Percentiles rank a stretch among this genome's conserved stretches.
Evolutionary conservation across 2,888 invertebrate species (phyloP).

Genomic region (Plebejus melissa): DNA sequence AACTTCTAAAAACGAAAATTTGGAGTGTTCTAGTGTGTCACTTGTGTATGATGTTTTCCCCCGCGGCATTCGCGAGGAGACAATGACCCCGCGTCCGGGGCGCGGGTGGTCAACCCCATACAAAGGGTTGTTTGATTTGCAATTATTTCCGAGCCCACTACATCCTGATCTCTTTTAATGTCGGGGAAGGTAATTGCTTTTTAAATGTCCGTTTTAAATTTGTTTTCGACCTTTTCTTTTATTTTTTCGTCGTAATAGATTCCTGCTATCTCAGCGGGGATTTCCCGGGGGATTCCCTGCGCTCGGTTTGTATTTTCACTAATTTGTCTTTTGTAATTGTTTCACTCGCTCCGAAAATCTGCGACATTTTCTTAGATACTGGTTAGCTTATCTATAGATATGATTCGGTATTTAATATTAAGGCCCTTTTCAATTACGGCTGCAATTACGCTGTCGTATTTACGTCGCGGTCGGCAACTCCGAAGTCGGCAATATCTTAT

Average conservation of each 20-base stretch:
- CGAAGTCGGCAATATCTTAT: conserved; percentile 2
- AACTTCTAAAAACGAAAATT: background rate
- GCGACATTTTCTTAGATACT: background rate
- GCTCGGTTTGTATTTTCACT: conserved; percentile 10
- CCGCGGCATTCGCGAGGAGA: conserved; percentile 31
- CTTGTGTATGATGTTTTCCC: background rate
- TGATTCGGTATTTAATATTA: background rate
- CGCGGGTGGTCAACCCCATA: conserved; percentile 43
- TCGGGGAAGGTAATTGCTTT: conserved; percentile 26
- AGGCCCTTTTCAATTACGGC: background rate
- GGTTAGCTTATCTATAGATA: background rate
- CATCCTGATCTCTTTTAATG: conserved; percentile 26
- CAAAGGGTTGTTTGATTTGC: conserved; percentile 39
- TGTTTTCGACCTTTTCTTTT: conserved; percentile 20
- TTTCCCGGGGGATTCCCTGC: conserved; percentile 1
- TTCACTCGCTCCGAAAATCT: background rate
- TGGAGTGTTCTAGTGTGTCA: background rate
- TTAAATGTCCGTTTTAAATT: conserved; percentile 27
- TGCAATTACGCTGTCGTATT: background rate
- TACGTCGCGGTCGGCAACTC: conserved; percentile 6
- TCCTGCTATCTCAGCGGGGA: conserved; percentile 6
- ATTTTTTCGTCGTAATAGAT: conserved; percentile 14
- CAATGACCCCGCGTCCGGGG: conserved; percentile 37
- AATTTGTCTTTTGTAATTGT: conserved; percentile 20
- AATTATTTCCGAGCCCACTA: conserved; percentile 33